Conservation (phyloP, 2,888 invertebrate genomes). For the Agrypnus murinus region DNA sequence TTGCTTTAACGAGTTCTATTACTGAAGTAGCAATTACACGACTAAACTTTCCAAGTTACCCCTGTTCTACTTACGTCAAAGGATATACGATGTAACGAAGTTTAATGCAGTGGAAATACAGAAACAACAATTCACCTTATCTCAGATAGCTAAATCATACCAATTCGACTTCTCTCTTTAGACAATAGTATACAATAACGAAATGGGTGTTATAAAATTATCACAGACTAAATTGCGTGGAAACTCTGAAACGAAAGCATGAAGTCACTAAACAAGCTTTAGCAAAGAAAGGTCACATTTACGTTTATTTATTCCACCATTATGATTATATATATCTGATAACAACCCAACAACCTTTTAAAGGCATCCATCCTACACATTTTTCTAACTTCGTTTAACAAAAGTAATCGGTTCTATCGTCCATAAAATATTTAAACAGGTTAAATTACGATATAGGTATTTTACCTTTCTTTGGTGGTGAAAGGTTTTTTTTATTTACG, state of each 20-base stretch:
- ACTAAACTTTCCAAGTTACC: slow-evolving; percentile 6
- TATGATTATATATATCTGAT: slow-evolving; percentile 6
- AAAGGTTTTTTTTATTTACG: not conserved
- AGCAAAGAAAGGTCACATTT: too few species aligned
- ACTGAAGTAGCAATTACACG: not conserved
- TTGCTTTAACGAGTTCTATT: not conserved
- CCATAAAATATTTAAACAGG: slow-evolving; percentile 3
- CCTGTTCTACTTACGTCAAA: not conserved
- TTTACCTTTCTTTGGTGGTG: not conserved
- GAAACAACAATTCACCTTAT: slow-evolving; percentile 9
- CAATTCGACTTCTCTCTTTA: not conserved
- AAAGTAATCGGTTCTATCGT: not conserved
- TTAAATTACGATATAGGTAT: not conserved
- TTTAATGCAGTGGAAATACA: slow-evolving; percentile 8
- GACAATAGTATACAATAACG: not conserved
- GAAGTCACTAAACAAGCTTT: too few species aligned
- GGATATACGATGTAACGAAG: not conserved
- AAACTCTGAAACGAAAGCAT: too few species aligned
- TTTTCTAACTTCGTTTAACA: slow-evolving; percentile 3
- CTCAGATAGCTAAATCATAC: slow-evolving; percentile 2
- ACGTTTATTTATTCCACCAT: too few species aligned
- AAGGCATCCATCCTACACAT: not conserved
- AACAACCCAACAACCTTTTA: not conserved
- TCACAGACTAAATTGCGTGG: too few species aligned
- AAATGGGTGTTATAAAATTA: not conserved